These are phyloP conservation scores for Drosophila lowei DNA, from an alignment of 1,140 invertebrate genomes.

Conservation along the genomic window DNA sequence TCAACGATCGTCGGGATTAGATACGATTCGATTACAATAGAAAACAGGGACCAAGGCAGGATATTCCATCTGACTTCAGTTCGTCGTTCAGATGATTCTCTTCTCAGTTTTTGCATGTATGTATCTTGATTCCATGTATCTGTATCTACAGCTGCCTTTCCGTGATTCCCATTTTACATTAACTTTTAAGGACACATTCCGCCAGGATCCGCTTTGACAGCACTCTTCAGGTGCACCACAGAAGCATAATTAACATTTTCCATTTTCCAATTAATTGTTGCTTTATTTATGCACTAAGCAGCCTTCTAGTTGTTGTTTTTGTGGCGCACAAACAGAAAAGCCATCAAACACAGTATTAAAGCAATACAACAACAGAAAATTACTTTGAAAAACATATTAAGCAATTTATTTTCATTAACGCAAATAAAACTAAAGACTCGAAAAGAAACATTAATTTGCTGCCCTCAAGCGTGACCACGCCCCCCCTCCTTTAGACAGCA, in stretches of 20 bases:
- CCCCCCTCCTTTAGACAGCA: neutral
- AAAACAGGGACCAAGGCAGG: neutral
- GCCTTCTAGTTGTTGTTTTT: constrained; percentile 30
- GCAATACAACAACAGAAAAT: constrained; percentile 21
- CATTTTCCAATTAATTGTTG: constrained; percentile 34
- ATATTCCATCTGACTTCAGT: no score
- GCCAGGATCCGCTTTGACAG: no score
- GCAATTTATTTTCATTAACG: constrained; percentile 77
- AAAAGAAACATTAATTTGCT: constrained; percentile 39
- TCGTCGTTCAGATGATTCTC: neutral
- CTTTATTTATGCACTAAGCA: constrained; percentile 45
- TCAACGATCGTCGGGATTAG: constrained; percentile 38
- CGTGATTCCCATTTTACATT: no score
- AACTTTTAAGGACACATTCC: no score
- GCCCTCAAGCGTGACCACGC: constrained; percentile 52
- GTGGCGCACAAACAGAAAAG: neutral
- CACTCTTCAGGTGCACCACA: constrained; percentile 19
- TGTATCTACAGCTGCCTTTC: constrained; percentile 4
- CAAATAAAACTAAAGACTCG: constrained; percentile 47
- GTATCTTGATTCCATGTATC: neutral
- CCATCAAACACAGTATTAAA: constrained; percentile 33
- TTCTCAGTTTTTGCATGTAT: no score
- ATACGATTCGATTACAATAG: neutral
- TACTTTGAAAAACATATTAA: constrained; percentile 71
- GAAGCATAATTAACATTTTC: constrained; percentile 45